These are phyloP conservation scores for Bradypodion pumilum DNA, from an alignment of 2,797 vertebrate species.

Conservation along the genomic window DNA sequence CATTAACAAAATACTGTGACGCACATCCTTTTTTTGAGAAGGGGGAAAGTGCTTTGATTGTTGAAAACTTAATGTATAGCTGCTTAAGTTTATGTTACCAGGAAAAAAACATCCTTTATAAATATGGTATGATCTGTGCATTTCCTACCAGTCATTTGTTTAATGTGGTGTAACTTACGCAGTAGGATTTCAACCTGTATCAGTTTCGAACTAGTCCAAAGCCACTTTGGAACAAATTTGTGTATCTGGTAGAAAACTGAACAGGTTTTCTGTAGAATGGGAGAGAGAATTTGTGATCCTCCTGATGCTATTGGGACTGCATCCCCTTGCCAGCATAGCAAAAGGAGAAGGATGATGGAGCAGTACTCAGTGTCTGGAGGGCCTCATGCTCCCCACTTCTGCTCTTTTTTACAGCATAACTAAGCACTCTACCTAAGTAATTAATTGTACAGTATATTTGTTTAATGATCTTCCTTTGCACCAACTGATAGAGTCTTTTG, in stretches of 20 bases:
- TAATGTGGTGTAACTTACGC: too few species aligned
- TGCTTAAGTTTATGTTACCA: background rate
- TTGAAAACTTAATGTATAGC: background rate
- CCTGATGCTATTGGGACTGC: background rate
- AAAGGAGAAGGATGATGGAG: background rate
- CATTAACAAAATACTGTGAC: slow-evolving; percentile 64
- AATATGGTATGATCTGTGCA: slow-evolving; percentile 21
- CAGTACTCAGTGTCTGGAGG: background rate
- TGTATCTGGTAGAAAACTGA: slow-evolving; percentile 31
- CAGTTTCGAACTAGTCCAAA: slow-evolving; percentile 24
- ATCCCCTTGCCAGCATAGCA: background rate
- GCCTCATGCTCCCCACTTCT: background rate
- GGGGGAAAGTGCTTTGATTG: slow-evolving; percentile 32
- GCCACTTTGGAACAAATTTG: slow-evolving; percentile 52
- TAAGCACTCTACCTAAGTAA: background rate
- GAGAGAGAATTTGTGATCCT: background rate
- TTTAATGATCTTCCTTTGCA: background rate
- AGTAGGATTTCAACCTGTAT: background rate
- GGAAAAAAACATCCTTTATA: slow-evolving; percentile 52
- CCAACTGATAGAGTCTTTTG: slow-evolving; percentile 25
- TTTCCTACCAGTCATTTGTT: slow-evolving; percentile 21
- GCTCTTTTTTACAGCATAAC: background rate
- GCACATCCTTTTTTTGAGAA: slow-evolving; percentile 43
- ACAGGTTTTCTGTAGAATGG: background rate
- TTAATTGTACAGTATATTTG: background rate